Percentiles rank a stretch among this genome's conserved stretches.
phyloP scores from a whole-genome alignment of 1,140 invertebrate genomes.

The Drosophila mauritiana region DNA sequence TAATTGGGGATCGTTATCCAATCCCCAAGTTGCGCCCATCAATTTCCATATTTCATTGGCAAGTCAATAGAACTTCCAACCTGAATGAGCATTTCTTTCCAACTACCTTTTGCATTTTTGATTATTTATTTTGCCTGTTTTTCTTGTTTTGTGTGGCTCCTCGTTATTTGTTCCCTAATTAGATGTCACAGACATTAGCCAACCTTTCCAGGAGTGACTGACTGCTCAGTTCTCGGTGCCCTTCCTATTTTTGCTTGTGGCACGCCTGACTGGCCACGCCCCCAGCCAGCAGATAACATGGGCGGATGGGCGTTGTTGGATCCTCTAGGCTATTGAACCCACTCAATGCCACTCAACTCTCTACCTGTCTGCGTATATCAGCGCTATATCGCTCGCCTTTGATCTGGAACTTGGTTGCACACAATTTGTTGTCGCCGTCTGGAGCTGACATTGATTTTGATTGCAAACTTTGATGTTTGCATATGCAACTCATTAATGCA shows the following conservation, averaged over 20 bases:
- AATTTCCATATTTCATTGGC: slow-evolving; percentile 9
- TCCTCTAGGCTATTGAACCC: slow-evolving; percentile 58
- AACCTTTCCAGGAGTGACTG: slow-evolving; percentile 24
- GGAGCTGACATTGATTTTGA: slow-evolving; percentile 69
- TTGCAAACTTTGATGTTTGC: slow-evolving; percentile 63
- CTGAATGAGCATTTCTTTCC: not conserved
- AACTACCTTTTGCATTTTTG: slow-evolving; percentile 8
- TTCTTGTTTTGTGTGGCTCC: not conserved
- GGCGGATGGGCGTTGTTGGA: slow-evolving; percentile 1
- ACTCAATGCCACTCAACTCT: slow-evolving; percentile 35
- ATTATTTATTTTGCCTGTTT: slow-evolving; percentile 28
- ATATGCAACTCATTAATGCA: slow-evolving; percentile 69
- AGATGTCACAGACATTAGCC: slow-evolving; percentile 49
- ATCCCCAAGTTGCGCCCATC: not conserved
- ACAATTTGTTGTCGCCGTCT: slow-evolving; percentile 39
- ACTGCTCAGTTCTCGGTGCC: slow-evolving; percentile 33
- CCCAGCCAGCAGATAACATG: slow-evolving; percentile 9
- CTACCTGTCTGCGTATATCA: slow-evolving; percentile 10
- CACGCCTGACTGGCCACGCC: slow-evolving; percentile 55
- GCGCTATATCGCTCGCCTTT: slow-evolving; percentile 18
- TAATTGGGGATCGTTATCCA: not conserved
- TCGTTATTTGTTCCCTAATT: slow-evolving; percentile 63
- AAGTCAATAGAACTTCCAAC: not conserved
- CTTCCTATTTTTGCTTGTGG: slow-evolving; percentile 38
- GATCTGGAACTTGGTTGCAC: slow-evolving; percentile 16